Evolutionary conservation across 2,888 invertebrate species (phyloP).

Genomic region (Baronia brevicornis): DNA sequence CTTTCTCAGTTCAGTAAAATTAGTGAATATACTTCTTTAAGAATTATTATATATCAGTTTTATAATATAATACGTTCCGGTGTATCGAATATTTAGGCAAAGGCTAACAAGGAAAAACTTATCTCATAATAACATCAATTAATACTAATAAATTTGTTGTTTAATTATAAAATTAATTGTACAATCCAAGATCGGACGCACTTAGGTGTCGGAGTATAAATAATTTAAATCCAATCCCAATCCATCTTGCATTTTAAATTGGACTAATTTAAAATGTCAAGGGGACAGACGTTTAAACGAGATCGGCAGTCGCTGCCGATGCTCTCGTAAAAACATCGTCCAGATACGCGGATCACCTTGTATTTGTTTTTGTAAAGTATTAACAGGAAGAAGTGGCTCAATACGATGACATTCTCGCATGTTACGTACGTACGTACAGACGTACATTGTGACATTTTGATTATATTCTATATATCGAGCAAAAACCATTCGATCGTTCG

Average conservation of each 20-base stretch:
- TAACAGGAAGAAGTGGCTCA: constrained; percentile 16
- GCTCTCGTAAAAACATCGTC: constrained; percentile 7
- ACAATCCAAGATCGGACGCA: background rate
- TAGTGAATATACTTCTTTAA: too few species aligned
- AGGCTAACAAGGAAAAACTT: too few species aligned
- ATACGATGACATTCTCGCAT: constrained; percentile 18
- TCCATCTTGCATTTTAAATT: constrained; percentile 12
- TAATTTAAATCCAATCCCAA: constrained; percentile 3
- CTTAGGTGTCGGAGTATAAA: constrained; percentile 1
- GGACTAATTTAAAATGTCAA: constrained; percentile 18
- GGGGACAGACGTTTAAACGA: constrained; percentile 10
- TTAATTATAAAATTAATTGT: background rate
- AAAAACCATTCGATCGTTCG: too few species aligned
- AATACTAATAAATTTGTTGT: constrained; percentile 1
- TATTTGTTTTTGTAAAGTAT: constrained; percentile 12
- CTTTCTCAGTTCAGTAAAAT: too few species aligned
- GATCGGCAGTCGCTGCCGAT: constrained; percentile 5
- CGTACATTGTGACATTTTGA: constrained; percentile 9
- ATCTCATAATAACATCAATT: background rate
- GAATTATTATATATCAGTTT: too few species aligned
- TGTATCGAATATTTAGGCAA: too few species aligned
- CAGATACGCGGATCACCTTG: constrained; percentile 11
- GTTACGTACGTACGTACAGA: too few species aligned
- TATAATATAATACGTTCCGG: too few species aligned
- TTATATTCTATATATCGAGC: too few species aligned